phyloP scores from a whole-genome alignment of 2,113 vertebrate genomes.

The Trematocara marginatum region DNA sequence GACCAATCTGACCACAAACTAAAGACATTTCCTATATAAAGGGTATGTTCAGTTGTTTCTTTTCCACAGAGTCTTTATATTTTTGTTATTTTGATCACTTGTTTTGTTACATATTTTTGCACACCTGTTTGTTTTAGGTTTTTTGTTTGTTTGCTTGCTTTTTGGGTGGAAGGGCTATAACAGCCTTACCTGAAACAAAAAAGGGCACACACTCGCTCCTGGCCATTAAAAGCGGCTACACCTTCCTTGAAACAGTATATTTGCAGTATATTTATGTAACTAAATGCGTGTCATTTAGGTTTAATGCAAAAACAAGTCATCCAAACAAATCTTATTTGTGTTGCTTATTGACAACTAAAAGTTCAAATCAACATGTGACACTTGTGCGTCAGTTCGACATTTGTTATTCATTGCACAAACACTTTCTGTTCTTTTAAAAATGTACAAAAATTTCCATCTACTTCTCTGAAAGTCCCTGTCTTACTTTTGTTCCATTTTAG shows the following conservation, averaged over 20 bases:
- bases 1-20: background rate
- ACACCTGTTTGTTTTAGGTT: background rate
- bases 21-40: background rate
- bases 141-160: background rate
- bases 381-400: background rate
- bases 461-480: background rate
- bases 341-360: background rate
- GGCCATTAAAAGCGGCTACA: background rate
- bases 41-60: background rate
- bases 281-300: background rate
- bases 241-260: background rate
- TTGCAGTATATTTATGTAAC: background rate
- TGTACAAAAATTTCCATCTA: background rate
- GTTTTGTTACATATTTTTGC: background rate
- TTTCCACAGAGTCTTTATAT: background rate
- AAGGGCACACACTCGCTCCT: fast-evolving
- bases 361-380: background rate
- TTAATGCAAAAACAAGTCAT: background rate
- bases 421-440: background rate
- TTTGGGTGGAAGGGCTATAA: background rate
- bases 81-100: background rate
- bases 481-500: background rate
- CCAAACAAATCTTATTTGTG: background rate
- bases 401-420: background rate
- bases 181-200: background rate